Base-by-base conservation (phyloP, 2,888 invertebrate species). In the Tineola bisselliella region DNA sequence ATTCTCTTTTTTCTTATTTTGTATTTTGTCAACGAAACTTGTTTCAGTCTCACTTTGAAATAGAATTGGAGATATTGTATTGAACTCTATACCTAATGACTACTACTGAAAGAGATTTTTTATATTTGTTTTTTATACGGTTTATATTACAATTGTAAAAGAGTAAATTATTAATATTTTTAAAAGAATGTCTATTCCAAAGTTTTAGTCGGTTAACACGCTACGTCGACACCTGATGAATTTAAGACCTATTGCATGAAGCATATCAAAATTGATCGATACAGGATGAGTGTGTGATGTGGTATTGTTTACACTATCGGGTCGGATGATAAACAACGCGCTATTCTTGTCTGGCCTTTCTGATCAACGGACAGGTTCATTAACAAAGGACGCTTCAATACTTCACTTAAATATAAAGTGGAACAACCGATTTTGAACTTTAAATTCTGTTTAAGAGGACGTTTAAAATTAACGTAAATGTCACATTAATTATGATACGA, bases 211-310 rank as follows among this genome's bases (percentile, higher is more conserved):
- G 15, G 10, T 11, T 10, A 60, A 44, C 67, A 67, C 68, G 70
- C 67, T 64, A 67, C 70, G 72, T 75, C 73, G 73, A 68, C 78
- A 78, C 75, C 77, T 76, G 75, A 76, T 72, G 72, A 76, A 76
- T 77, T 72, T 74, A 72, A 72, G 70, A 71, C 67, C 71, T 68
- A 58, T 58, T 58, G 8, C 58, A 31, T 33, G 58, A 33, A 33
- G 33, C 31, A 33, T 58, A 58, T 58, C 58, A 58, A 33, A 58
- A 58, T 19, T 58, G 33, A 58, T 58, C 15, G 44, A 48, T 25
- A 17, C 13, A 15, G 61, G 33, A 66, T 66, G 71, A 69, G 70
- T 70, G 69, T 70, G 69, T 68, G 70, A 71, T 70, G 71, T 62
- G 70, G 68, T 73, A 68, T 69, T 72, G 69, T 65, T 65, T 58